phyloP scores from a whole-genome alignment of 2,113 vertebrate species.

The Chloebia gouldiae region DNA sequence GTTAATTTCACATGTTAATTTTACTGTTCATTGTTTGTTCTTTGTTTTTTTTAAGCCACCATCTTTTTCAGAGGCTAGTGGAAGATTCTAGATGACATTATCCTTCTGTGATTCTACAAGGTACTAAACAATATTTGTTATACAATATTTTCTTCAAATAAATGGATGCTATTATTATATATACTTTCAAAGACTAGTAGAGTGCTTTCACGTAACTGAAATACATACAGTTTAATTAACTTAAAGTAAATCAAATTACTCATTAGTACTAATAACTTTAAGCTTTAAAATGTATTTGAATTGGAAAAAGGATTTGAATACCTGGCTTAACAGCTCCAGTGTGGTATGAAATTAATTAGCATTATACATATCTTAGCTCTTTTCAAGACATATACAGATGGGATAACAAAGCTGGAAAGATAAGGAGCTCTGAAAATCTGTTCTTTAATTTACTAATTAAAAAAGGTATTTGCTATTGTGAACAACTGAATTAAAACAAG shows the following conservation, averaged over 20 bases:
- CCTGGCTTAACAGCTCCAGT: constrained; percentile 65
- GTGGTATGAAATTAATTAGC: constrained; percentile 72
- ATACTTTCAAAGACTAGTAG: constrained; percentile 62
- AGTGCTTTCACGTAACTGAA: constrained; percentile 64
- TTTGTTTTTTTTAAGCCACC: constrained; percentile 58
- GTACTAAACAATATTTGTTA: constrained; percentile 56
- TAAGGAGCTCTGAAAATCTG: constrained; percentile 62
- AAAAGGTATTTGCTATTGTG: constrained; percentile 55
- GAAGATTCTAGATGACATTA: constrained; percentile 27
- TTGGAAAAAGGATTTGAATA: constrained; percentile 69
- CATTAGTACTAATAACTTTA: constrained; percentile 70
- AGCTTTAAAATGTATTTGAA: constrained; percentile 65
- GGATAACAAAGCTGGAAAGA: constrained; percentile 64
- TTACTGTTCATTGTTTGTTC: constrained; percentile 21
- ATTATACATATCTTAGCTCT: constrained; percentile 57
- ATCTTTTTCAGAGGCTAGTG: constrained; percentile 11
- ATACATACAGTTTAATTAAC: constrained; percentile 75
- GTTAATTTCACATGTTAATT: background rate
- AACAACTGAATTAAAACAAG: constrained; percentile 56
- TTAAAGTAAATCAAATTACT: constrained; percentile 73
- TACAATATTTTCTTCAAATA: constrained; percentile 64
- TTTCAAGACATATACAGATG: constrained; percentile 63
- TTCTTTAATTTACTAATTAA: constrained; percentile 70
- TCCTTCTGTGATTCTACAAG: constrained; percentile 9
- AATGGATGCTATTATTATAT: constrained; percentile 49